Evolutionary conservation across 2,113 vertebrate genomes (phyloP), one percentile per base, ranked within the genome.

Genomic region (Mesocricetus auratus): DNA sequence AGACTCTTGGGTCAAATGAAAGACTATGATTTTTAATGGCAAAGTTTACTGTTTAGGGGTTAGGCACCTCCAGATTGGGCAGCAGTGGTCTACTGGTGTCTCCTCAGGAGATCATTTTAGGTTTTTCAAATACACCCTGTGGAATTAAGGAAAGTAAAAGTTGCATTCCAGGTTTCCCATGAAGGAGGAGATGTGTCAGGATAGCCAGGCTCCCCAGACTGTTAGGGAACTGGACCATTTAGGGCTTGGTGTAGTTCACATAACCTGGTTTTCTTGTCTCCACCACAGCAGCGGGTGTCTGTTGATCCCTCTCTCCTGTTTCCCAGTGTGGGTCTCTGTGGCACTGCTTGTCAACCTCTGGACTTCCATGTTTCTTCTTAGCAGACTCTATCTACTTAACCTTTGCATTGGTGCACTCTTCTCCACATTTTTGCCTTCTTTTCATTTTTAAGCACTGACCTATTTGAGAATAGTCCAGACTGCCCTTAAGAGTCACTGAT

Each of bases 301-400:
- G 78, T 17, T 0, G 8, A 24, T 39, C 1, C n/a, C 31, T 9
- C 29, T 39, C 24, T 8, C 0, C 2, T 17, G 68, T n/a, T 68
- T 36, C 50, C 56, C 36, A 12, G 8, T 7, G 29, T 13, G 24
- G 45, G 7, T 0, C n/a, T 9, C 83, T 58, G 33, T 60, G 45
- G 24, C 1, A 3, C 1, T 39, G 19, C 42, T 19, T 2, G 36
- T 16, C 5, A 0, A 29, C 31, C 45, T 17, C 31, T 56, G 29
- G 22, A 11, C 0, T 31, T 4, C 56, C 42, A 64, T 47, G 82
- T 75, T 77, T 36, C n/a, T 68, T 68, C 53, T 71, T 7, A 12
- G 50, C 21, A 29, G n/a, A 73, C 16, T 88, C 58, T 50, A 29
- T 42, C 16, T 50, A 9, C 8, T 15, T 26, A 9, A n/a, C 8